Evolutionary conservation across 2,113 vertebrate species (phyloP), one percentile per base, ranked within the genome.

Genomic region (Anser brachyrhynchus): DNA sequence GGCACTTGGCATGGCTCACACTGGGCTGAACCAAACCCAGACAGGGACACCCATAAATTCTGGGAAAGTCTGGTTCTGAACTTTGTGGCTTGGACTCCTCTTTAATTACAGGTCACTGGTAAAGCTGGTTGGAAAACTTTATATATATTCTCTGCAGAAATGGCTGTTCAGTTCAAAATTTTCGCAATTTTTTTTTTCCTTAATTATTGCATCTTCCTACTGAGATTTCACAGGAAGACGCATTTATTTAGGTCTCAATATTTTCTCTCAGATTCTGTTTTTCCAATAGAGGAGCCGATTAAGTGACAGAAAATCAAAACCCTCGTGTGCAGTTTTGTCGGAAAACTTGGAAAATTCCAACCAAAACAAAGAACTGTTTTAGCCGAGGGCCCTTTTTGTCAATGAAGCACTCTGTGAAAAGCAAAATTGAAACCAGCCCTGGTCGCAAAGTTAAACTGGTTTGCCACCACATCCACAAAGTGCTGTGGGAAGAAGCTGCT

Each of bases 61-160:
- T 95, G 96, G 93, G 91, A 93, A 96, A 87, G 84, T 87, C 96
- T 96, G 95, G 95, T 96, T 95, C 96, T 91, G 92, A 96, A 92
- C 84, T 46, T 65, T 95, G 96, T 93, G 96, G 95, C 90, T 96
- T 96, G 94, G 84, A 89, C 71, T 93, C n/a, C 46, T 93, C 77
- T 92, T 93, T 96, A 96, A 97, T 97, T 96, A 91, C 78, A 93
- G 95, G 84, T 66, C 93, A 39, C 74, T 87, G 81, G 35, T 87
- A 55, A 75, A 90, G 81, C 58, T 59, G 67, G 74, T 87, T 89
- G 95, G 96, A 96, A 97, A 95, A 96, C 91, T 81, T 87, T 95
- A 87, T 77, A 93, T 95, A 89, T 93, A 77, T 93, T 95, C 84
- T 64, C 77, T 73, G 74, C 72, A 94, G 88, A 94, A 95, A 86